A percentile compares a stretch with the other conserved stretches of the same genome.
These are phyloP conservation scores for Calameuta pallipes DNA, from an alignment of 2,888 invertebrate species.

Conservation along the genomic window DNA sequence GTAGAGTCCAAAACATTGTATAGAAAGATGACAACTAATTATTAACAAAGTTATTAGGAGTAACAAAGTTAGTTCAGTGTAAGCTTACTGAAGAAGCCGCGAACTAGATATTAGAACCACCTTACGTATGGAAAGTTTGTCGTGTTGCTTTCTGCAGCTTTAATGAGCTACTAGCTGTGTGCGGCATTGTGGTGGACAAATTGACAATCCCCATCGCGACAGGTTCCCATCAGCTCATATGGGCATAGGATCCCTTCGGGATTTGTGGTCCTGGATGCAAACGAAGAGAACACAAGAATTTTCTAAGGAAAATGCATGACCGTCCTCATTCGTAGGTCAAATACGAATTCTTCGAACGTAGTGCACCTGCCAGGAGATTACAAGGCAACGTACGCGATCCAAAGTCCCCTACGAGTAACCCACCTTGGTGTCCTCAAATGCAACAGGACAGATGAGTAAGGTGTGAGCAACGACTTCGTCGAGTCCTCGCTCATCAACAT, in stretches of 20 bases:
- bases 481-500: neutral
- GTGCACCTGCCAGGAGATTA: neutral
- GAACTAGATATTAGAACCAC: conserved; percentile 58
- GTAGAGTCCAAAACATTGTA: neutral
- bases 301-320: neutral
- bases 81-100: conserved; percentile 9
- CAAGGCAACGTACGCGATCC: neutral
- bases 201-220: conserved; percentile 61
- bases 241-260: conserved; percentile 62
- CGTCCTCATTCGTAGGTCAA: neutral
- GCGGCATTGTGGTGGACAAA: conserved; percentile 53
- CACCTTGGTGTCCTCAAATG: conserved; percentile 56
- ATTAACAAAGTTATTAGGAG: neutral
- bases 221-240: conserved; percentile 62
- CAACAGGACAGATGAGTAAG: conserved; percentile 57
- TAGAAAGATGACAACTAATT: neutral
- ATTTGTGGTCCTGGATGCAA: conserved; percentile 51
- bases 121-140: conserved; percentile 57
- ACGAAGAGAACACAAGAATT: conserved; percentile 29
- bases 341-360: conserved; percentile 6
- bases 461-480: conserved; percentile 27
- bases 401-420: conserved; percentile 28
- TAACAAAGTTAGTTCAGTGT: neutral
- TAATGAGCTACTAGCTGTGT: conserved; percentile 49
- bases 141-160: conserved; percentile 41